Conservation (phyloP, 37 sponge, comb jelly and placozoan species). For the Oopsacas minuta region DNA sequence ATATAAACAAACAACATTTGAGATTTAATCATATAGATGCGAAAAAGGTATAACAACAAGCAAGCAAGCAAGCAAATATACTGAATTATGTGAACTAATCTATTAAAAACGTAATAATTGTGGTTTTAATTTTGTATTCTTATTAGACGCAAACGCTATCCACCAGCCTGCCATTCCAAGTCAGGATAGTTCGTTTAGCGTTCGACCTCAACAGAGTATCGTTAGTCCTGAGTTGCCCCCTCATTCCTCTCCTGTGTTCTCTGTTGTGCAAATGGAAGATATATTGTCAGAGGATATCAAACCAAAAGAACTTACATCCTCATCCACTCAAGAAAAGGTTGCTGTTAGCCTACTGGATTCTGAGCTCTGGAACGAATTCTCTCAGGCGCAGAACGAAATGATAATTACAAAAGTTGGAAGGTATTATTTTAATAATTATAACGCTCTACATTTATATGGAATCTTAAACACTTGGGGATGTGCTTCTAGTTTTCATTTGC, state of each 20-base stretch:
- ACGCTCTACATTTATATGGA: neutral
- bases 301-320: neutral
- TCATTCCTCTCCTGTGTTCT: neutral
- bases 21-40: neutral
- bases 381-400: conserved; percentile 19
- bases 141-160: neutral
- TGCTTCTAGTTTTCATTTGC: neutral
- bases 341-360: neutral
- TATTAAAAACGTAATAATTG: neutral
- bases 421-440: neutral
- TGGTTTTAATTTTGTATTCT: neutral
- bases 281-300: neutral
- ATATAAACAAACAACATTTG: no score
- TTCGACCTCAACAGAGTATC: neutral
- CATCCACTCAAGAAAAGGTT: neutral
- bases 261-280: neutral
- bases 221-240: neutral
- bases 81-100: neutral
- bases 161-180: neutral
- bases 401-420: conserved; percentile 18
- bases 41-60: neutral
- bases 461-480: neutral
- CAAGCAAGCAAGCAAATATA: neutral
- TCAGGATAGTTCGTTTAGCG: neutral
- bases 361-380: neutral